Conservation (phyloP, 2,797 vertebrate species). For the Triplophysa yarkandensis region DNA sequence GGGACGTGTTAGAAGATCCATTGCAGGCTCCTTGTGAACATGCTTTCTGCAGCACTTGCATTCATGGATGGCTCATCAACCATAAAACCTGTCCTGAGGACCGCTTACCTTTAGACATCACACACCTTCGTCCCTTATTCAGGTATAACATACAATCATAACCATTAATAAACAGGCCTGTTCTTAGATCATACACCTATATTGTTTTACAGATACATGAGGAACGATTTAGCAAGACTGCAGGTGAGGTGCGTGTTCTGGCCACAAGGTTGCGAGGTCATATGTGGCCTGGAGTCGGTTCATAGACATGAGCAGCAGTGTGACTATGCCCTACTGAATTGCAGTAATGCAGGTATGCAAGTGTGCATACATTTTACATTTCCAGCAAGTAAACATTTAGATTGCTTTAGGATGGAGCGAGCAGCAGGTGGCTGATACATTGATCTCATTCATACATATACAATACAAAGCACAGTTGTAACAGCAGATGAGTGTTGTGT, state of each 20-base stretch:
- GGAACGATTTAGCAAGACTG: slow-evolving; percentile 86
- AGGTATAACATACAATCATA: slow-evolving; percentile 69
- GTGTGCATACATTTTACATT: neutral
- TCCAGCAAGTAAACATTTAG: neutral
- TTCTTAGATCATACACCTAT: neutral
- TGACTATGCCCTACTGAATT: slow-evolving; percentile 80
- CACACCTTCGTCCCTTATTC: slow-evolving; percentile 82
- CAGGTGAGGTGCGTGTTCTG: slow-evolving; percentile 86
- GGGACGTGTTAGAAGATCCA: slow-evolving; percentile 84
- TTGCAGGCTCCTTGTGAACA: slow-evolving; percentile 92
- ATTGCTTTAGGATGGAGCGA: neutral
- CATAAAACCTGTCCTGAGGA: slow-evolving; percentile 89
- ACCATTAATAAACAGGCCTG: neutral
- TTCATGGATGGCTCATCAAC: slow-evolving; percentile 86
- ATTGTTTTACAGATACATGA: slow-evolving; percentile 81
- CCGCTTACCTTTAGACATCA: slow-evolving; percentile 79
- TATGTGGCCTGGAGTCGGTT: slow-evolving; percentile 85
- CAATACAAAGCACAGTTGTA: neutral
- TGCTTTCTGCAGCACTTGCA: slow-evolving; percentile 86
- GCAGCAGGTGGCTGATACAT: slow-evolving; percentile 9
- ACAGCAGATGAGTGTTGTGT: slow-evolving; percentile 11
- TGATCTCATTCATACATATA: slow-evolving; percentile 11
- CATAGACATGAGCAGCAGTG: slow-evolving; percentile 86
- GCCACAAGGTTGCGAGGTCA: slow-evolving; percentile 80
- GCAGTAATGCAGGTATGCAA: slow-evolving; percentile 80